These are phyloP conservation scores for Melanerpes aurifrons DNA, from an alignment of 2,113 vertebrate genomes.

Conservation along the genomic window DNA sequence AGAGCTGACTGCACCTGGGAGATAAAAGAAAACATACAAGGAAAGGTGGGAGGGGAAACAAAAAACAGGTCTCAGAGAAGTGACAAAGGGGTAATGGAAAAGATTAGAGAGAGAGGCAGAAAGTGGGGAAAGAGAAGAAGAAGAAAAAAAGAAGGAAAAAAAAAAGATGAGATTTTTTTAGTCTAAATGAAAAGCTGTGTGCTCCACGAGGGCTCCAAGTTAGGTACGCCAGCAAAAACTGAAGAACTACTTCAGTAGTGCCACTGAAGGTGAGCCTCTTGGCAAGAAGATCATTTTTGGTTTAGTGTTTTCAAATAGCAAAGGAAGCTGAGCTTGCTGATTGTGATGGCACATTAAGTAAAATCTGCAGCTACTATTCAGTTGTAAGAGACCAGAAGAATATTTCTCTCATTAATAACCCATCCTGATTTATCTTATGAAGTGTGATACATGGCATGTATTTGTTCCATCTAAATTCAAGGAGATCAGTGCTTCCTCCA, in stretches of 20 bases:
- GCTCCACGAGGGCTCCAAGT: neutral
- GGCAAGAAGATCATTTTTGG: neutral
- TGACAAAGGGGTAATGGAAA: neutral
- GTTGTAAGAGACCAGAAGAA: neutral
- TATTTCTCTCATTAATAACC: neutral
- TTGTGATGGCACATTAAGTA: neutral
- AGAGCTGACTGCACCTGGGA: constrained; percentile 88
- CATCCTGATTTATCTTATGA: neutral
- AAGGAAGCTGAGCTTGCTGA: neutral
- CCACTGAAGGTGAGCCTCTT: neutral
- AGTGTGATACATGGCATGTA: neutral
- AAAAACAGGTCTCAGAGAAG: neutral
- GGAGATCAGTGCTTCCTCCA: neutral
- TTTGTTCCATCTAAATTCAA: neutral
- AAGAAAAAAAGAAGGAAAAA: neutral
- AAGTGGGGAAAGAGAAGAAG: neutral
- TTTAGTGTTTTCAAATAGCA: neutral
- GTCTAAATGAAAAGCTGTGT: neutral
- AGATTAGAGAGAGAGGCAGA: neutral
- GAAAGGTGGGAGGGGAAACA: neutral
- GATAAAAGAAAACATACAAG: constrained; percentile 45
- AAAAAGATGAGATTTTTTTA: neutral
- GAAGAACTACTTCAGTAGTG: neutral
- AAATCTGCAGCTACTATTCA: neutral
- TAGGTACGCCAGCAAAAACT: neutral